Evolutionary conservation across 2,113 vertebrate species (phyloP).

Genomic region (Phaethon lepturus): DNA sequence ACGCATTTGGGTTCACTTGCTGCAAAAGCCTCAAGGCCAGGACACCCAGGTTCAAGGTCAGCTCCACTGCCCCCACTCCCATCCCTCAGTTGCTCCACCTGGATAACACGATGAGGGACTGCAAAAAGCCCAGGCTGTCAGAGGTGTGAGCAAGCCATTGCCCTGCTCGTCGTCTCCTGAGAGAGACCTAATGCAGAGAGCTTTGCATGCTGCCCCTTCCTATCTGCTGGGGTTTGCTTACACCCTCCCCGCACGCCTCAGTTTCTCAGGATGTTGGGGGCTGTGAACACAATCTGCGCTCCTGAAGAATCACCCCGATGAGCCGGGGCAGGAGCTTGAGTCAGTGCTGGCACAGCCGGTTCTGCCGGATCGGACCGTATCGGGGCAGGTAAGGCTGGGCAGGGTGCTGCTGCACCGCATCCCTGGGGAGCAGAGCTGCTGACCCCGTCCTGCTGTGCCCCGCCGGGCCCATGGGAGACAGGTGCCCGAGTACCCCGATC

Average conservation of each 20-base stretch:
- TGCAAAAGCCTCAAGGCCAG: not conserved
- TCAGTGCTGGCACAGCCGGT: not conserved
- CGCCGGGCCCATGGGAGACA: fast-evolving
- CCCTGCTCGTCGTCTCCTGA: not conserved
- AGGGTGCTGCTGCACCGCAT: not conserved
- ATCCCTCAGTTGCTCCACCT: not conserved
- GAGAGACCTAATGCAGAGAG: no score
- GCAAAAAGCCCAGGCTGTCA: not conserved
- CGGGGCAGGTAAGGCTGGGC: not conserved
- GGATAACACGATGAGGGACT: fast-evolving
- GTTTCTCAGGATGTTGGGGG: not conserved
- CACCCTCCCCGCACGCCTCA: not conserved
- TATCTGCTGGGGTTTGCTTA: not conserved
- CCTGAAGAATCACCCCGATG: not conserved
- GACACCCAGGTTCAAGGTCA: not conserved
- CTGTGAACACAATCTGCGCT: not conserved
- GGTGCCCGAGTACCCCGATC: fast-evolving
- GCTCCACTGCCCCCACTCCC: fast-evolving
- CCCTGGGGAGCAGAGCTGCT: not conserved
- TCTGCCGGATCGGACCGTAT: not conserved
- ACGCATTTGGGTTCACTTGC: fast-evolving
- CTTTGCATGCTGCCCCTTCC: not conserved
- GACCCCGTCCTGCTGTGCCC: not conserved
- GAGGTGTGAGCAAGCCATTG: fast-evolving
- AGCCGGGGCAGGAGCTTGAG: not conserved